Conservation (phyloP, 1,140 invertebrate species). For the Coptotermes formosanus region DNA sequence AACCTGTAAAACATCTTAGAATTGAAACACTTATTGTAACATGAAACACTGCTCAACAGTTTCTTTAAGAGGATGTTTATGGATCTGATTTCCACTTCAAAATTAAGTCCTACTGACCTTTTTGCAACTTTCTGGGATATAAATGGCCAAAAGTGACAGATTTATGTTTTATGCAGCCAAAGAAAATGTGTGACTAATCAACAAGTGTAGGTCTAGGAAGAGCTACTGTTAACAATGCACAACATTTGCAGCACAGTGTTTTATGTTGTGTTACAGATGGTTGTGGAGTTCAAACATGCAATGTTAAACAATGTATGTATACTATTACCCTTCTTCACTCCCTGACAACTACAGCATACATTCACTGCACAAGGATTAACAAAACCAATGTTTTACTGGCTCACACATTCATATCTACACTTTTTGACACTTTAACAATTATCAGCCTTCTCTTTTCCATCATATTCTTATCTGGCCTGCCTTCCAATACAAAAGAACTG, state of each 20-base stretch:
- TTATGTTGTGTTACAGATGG: not conserved
- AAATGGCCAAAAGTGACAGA: not conserved
- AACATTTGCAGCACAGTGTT: not conserved
- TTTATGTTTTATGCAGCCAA: not conserved
- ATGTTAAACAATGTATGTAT: not conserved
- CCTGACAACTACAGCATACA: not conserved
- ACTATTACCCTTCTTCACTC: not conserved
- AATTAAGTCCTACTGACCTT: not conserved
- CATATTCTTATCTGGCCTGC: not conserved
- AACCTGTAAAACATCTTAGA: not conserved
- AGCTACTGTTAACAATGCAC: not conserved
- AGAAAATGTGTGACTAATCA: not conserved
- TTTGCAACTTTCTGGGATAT: not conserved
- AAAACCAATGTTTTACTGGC: not conserved
- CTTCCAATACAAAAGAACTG: not conserved
- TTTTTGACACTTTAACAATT: not conserved
- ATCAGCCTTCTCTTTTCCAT: not conserved
- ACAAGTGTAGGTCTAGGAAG: not conserved
- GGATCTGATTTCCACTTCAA: not conserved
- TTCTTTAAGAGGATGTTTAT: not conserved
- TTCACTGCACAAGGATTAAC: not conserved
- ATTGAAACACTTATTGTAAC: not conserved
- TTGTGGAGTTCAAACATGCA: not conserved
- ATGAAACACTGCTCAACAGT: not conserved
- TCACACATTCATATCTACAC: not conserved